phyloP scores from a whole-genome alignment of 2,113 vertebrate genomes.

The Rhynchopsitta pachyrhyncha region DNA sequence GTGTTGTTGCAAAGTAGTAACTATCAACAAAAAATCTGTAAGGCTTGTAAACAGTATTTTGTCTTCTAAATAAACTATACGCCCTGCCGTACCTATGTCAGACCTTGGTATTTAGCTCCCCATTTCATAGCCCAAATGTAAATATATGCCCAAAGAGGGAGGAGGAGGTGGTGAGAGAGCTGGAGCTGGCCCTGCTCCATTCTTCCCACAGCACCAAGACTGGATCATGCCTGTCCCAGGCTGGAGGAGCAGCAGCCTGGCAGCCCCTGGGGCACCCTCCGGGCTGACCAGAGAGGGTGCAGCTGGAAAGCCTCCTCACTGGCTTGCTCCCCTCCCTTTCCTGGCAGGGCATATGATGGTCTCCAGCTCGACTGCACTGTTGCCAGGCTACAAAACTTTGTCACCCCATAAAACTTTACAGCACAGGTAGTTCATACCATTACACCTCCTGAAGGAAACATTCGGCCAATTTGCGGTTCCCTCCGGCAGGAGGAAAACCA shows the following conservation, averaged over 20 bases:
- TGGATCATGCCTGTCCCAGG: neutral
- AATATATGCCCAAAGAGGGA: neutral
- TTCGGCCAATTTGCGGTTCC: neutral
- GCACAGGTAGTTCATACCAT: neutral
- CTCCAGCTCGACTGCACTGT: neutral
- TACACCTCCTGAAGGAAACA: constrained; percentile 20
- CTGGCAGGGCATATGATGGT: neutral
- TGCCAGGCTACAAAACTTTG: constrained; percentile 41
- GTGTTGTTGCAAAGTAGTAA: neutral
- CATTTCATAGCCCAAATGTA: neutral
- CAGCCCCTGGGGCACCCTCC: neutral
- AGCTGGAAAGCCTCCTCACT: neutral
- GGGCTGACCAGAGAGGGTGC: neutral
- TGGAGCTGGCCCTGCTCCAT: neutral
- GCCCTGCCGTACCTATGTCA: neutral
- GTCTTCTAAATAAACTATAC: neutral
- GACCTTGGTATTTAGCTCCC: neutral
- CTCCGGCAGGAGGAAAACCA: neutral
- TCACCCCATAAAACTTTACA: constrained; percentile 49
- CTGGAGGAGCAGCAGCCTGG: neutral
- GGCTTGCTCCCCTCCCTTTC: neutral
- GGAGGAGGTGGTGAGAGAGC: neutral
- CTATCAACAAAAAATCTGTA: neutral
- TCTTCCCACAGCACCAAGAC: neutral
- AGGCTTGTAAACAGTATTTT: neutral